phyloP scores from a whole-genome alignment of 2,888 invertebrate genomes.

The Bembecia ichneumoniformis region DNA sequence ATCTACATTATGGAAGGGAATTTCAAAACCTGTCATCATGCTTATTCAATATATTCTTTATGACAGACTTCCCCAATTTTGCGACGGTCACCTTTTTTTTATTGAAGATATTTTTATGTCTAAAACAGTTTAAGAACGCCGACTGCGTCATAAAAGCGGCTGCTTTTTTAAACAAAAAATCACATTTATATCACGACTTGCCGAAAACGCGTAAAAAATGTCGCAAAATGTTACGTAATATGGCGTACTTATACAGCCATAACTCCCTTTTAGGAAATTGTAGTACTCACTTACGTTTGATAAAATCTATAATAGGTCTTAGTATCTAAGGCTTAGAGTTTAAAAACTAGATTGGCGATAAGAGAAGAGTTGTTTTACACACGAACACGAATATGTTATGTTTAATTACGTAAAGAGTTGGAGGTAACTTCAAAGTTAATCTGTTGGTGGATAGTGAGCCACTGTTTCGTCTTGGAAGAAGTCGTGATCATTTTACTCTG shows the following conservation, averaged over 20 bases:
- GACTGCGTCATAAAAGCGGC: not conserved
- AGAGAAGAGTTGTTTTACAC: too few relatives aligned
- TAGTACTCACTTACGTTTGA: constrained; percentile 17
- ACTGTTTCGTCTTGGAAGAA: not conserved
- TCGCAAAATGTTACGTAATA: not conserved
- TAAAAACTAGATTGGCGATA: too few relatives aligned
- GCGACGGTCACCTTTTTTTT: too few relatives aligned
- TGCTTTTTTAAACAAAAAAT: not conserved
- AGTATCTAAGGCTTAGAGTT: too few relatives aligned
- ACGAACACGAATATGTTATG: not conserved
- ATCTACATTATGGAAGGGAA: too few relatives aligned
- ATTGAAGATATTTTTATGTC: too few relatives aligned
- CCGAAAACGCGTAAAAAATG: not conserved
- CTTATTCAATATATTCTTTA: too few relatives aligned
- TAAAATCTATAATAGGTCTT: constrained; percentile 16
- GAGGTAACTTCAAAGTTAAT: not conserved
- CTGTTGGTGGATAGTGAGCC: not conserved
- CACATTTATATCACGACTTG: not conserved
- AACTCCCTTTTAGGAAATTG: constrained; percentile 12
- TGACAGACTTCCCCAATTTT: too few relatives aligned
- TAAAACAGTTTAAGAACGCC: too few relatives aligned
- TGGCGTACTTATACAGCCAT: not conserved
- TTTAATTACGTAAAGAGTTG: not conserved
- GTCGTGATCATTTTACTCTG: not conserved
- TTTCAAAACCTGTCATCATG: too few relatives aligned